Base-by-base conservation (phyloP, 2,113 vertebrate genomes). In the Zosterops hypoxanthus region DNA sequence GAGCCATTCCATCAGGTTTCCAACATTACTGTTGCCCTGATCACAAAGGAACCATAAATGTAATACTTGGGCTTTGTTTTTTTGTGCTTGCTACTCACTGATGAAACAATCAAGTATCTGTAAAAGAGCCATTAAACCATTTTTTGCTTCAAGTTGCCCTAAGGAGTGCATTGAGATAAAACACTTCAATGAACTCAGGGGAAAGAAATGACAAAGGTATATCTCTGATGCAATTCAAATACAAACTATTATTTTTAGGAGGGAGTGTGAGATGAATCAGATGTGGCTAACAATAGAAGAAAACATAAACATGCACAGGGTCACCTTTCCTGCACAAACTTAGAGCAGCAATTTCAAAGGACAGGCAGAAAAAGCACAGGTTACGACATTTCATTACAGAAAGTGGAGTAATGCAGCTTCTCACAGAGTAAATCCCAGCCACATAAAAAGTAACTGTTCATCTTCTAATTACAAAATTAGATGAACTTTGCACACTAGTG, bases 91-190 rank as follows among this genome's bases (percentile, higher is more conserved):
- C 44, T 87, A 66, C 41, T 55, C 47, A 55, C 12, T 52, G 28
- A 57, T 64, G 18, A 69, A 92, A 91, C 2, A 1, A 88, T 50
- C 49, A 91, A 81, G 49, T 28, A 70, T 18, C 47, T 41, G 28
- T 64, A 82, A 79, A 88, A 69, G 19, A 81, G 52, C 33, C 26
- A 55, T 80, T 94, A 88, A 96, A 88, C 41, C 31, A 63, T 82
- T 71, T 96, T 96, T 95, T 88, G 75, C 77, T 97, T 94, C 60
- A 94, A 53, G 56, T 49, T 88, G 84, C 21, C 71, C 86, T 31
- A 59, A 60, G 66, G 77, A 92, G 34, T 31, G 31, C 42, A 71
- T 16, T 53, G 64, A 82, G 33, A 76, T 71, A 91, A 94, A 97
- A 53, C 55, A 90, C 12, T 82, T 73, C 5, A 9, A 49, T 69